Evolutionary conservation across 2,888 invertebrate genomes (phyloP).

Genomic region (Peribatodes rhomboidaria): DNA sequence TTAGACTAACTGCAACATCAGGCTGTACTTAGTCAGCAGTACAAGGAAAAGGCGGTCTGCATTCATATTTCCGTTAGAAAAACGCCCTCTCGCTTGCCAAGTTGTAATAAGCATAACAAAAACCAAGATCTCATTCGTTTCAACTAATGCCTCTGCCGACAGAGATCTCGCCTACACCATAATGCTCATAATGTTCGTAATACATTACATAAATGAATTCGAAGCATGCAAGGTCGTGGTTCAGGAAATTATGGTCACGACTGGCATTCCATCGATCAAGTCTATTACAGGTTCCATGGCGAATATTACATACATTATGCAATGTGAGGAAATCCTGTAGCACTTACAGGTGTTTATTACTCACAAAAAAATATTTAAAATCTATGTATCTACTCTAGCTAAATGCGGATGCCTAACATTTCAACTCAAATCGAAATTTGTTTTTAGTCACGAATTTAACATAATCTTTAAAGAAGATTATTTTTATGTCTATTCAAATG

Average conservation of each 20-base stretch:
- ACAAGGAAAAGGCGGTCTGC: slow-evolving; percentile 46
- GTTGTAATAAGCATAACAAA: slow-evolving; percentile 38
- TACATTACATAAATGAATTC: slow-evolving; percentile 51
- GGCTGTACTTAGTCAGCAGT: slow-evolving; percentile 32
- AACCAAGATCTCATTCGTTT: slow-evolving; percentile 37
- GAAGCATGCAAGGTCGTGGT: slow-evolving; percentile 57
- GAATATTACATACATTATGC: slow-evolving; percentile 32
- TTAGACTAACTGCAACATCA: slow-evolving; percentile 14
- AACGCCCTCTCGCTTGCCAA: slow-evolving; percentile 40
- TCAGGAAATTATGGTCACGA: slow-evolving; percentile 53
- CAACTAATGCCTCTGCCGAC: slow-evolving; percentile 31
- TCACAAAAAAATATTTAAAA: slow-evolving; percentile 16
- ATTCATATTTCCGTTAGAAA: slow-evolving; percentile 42
- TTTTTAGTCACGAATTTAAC: slow-evolving; percentile 18
- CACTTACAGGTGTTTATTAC: slow-evolving; percentile 19
- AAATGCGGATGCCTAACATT: slow-evolving; percentile 5
- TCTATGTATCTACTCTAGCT: background rate
- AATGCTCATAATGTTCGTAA: slow-evolving; percentile 41
- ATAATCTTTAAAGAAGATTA: background rate
- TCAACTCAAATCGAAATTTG: slow-evolving; percentile 3
- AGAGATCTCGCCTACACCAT: slow-evolving; percentile 29
- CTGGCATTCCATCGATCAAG: slow-evolving; percentile 47
- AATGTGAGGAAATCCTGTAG: slow-evolving; percentile 34
- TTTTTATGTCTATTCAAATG: slow-evolving; percentile 2
- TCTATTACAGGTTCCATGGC: slow-evolving; percentile 37